A percentile compares a stretch with the other conserved stretches of the same genome.
Conservation (phyloP, 2,797 vertebrate genomes). For the Mormyrus proboscirostris region DNA sequence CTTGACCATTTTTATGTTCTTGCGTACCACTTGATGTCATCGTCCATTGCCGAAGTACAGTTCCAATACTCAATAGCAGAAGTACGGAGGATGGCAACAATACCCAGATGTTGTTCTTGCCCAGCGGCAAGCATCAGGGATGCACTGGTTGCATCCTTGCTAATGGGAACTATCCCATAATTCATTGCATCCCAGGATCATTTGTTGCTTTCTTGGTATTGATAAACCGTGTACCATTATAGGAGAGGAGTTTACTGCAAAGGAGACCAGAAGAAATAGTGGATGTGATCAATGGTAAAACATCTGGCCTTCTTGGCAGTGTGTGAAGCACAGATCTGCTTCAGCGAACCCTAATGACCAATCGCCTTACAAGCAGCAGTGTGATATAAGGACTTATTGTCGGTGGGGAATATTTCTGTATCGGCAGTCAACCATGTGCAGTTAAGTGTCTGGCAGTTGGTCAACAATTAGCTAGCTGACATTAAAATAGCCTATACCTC, state of each 20-base stretch:
- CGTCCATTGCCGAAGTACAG: neutral
- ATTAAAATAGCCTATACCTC: neutral
- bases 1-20: neutral
- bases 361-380: neutral
- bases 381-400: neutral
- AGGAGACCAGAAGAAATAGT: neutral
- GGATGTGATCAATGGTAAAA: neutral
- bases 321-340: neutral
- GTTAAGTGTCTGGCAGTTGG: neutral
- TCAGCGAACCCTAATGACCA: neutral
- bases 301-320: neutral
- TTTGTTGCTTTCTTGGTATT: neutral
- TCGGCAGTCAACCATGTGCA: neutral
- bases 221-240: neutral
- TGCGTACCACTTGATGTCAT: neutral
- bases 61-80: neutral
- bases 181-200: neutral
- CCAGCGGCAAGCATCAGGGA: neutral
- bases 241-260: neutral
- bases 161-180: neutral
- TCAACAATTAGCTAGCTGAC: neutral
- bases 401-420: neutral
- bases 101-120: neutral
- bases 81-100: neutral
- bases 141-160: neutral